Base-by-base conservation (phyloP, 2,888 invertebrate genomes). In the Germaria angustata region DNA sequence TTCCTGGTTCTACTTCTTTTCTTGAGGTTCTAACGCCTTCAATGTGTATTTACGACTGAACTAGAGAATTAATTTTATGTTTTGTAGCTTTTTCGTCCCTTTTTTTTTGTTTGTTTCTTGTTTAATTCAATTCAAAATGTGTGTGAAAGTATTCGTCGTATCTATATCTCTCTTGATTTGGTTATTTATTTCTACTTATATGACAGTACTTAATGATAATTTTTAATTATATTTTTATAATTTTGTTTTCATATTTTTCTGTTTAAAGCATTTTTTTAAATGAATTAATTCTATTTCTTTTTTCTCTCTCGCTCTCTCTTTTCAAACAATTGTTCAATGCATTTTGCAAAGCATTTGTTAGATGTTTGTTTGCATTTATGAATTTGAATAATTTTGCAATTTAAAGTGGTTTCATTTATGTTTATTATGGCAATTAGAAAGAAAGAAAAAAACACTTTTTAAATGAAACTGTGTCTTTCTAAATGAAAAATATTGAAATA, bases 1-100 rank as follows among this genome's bases (percentile, higher is more conserved):
- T 53, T 28, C 9, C 22, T 28, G 28, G 32, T 7, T 49, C 11
- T 11, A 28, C 41, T 28, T 8, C 5, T 55, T 36, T 75, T 11
- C 17, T n/a, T 51, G 0, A 44, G 51, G 41, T 53, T 80, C 53
- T n/a, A 61, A 59, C 79, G 17, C 59, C 15, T 73, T 59, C 57
- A 80, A 20, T 57, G 72, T 61, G 24, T 28, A 44, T 73, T 59
- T 51, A 8, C 51, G 41, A 73, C 72, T 73, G 32, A 73, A 68
- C 17, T 53, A 66, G 66, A 53, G 34, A 53, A 69, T 44, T 9
- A 2, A 44, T 24, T 69, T 63, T 69, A 36, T 69, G 22, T 69
- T 53, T 61, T 8, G 8, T n/a, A 24, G 24, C 11, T 1, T 49
- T 66, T 55, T 36, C 34, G n/a, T 49, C 20, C 15, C 20, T 46